These are phyloP conservation scores for Helostoma temminkii DNA, from an alignment of 2,797 vertebrate species.

Conservation along the genomic window DNA sequence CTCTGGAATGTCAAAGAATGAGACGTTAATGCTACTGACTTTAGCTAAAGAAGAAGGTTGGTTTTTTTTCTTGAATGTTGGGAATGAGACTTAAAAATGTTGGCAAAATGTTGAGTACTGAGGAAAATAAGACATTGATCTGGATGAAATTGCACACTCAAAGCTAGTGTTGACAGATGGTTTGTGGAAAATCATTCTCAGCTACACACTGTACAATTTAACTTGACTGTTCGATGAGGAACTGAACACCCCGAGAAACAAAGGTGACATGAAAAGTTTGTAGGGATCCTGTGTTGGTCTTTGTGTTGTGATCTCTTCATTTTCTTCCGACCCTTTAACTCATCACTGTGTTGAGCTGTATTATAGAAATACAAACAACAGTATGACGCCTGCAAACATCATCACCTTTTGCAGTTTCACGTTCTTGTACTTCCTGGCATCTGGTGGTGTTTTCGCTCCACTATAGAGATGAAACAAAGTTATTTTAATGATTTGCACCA, in stretches of 20 bases:
- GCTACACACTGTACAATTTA: not conserved
- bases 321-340: slow-evolving; percentile 51
- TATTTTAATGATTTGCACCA: slow-evolving; percentile 6
- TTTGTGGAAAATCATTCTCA: not conserved
- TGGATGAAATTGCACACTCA: not conserved
- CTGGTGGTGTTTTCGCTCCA: slow-evolving; percentile 7
- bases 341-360: slow-evolving; percentile 53
- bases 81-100: slow-evolving; percentile 36
- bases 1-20: slow-evolving; percentile 23
- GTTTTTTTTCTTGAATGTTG: slow-evolving; percentile 29
- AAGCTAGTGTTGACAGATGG: not conserved
- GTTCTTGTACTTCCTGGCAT: slow-evolving; percentile 8
- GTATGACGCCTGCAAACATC: slow-evolving; percentile 33
- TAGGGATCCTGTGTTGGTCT: slow-evolving; percentile 16
- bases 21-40: slow-evolving; percentile 66
- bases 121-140: not conserved
- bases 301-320: slow-evolving; percentile 33
- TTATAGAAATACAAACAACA: slow-evolving; percentile 31
- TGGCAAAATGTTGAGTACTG: slow-evolving; percentile 3
- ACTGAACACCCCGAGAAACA: not conserved
- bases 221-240: slow-evolving; percentile 4
- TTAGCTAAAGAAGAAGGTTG: slow-evolving; percentile 16
- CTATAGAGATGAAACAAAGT: slow-evolving; percentile 17
- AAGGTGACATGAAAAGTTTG: slow-evolving; percentile 4
- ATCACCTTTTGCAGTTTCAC: slow-evolving; percentile 12